Base-by-base conservation (phyloP, 2,113 vertebrate genomes). In the Halichoeres trimaculatus region DNA sequence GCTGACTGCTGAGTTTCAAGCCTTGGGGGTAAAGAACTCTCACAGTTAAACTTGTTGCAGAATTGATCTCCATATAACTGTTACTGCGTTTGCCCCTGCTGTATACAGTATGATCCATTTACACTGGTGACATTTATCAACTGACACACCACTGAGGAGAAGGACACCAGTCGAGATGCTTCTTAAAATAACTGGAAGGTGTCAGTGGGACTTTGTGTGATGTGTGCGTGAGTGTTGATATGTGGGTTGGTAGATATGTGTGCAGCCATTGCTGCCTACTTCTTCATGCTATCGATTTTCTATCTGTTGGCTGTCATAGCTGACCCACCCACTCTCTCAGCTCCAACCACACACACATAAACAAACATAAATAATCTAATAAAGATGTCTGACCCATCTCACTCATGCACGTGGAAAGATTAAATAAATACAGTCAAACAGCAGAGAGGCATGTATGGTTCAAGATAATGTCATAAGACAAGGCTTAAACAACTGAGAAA, bases 271-370 rank as follows among this genome's bases (percentile, higher is more conserved):
- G 56, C 12, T 17, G 59, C 64, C 69, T 50, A 53, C 64, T 85
- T 74, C 78, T 78, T 75, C 82, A 76, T 59, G 52, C 14, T 72
- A 91, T 93, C 74, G 88, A 88, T 89, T 89, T 90, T 81, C 77
- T 74, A 74, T 90, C 74, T 63, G 63, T 68, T 77, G 70, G 35
- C 74, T 66, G 70, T 73, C 59, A 71, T 5, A 4, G 57, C 11
- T 50, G 74, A 80, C 79, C 66, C 10, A 2, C 35, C 26, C 22
- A 5, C 57, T 61, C 51, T 26, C 20, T 52, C 38, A 34, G 19
- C 0, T 1, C 51, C n/a, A 22, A 8, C 13, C 56, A 45, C 45
- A 74, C 45, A 52, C 47, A 76, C 56, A 45, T 38, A 40, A 57
- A 50, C 55, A 67, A 13, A 57, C 40, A 53, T 5, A 5, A 30